Conservation (phyloP, 2,797 vertebrate genomes). For the Myotis findleyi region DNA sequence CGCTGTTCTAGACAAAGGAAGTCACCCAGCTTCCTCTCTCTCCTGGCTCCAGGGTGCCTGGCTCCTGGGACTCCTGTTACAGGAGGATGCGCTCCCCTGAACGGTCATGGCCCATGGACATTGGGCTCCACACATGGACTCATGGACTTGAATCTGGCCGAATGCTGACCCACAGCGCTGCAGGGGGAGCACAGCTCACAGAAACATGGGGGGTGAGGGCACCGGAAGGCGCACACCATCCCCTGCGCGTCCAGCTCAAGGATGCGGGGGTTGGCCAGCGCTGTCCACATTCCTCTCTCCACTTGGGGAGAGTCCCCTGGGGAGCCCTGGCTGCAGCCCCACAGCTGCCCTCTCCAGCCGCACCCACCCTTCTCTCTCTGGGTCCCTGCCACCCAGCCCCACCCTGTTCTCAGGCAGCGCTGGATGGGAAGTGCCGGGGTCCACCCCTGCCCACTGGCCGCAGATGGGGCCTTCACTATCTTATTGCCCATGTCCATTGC, state of each 20-base stretch:
- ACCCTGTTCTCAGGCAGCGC: neutral
- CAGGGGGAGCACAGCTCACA: no score
- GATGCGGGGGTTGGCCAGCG: accelerated
- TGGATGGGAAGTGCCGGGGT: neutral
- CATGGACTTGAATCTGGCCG: no score
- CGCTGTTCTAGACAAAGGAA: no score
- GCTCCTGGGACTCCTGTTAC: no score
- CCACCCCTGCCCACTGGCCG: neutral
- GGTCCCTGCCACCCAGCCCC: neutral
- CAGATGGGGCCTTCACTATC: neutral
- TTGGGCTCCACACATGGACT: no score
- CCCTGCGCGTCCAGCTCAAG: neutral
- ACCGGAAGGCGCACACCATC: accelerated
- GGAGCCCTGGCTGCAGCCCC: neutral
- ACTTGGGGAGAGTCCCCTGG: no score
- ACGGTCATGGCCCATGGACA: no score
- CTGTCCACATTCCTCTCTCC: neutral
- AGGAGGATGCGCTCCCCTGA: no score
- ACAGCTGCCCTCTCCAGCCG: no score
- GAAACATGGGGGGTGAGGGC: neutral
- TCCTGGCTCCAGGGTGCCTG: no score
- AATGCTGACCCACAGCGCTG: neutral
- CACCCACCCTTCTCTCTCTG: neutral
- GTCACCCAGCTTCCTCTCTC: no score
- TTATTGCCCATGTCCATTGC: no score